Conservation (phyloP, 2,888 invertebrate species). For the Dugesia japonica region DNA sequence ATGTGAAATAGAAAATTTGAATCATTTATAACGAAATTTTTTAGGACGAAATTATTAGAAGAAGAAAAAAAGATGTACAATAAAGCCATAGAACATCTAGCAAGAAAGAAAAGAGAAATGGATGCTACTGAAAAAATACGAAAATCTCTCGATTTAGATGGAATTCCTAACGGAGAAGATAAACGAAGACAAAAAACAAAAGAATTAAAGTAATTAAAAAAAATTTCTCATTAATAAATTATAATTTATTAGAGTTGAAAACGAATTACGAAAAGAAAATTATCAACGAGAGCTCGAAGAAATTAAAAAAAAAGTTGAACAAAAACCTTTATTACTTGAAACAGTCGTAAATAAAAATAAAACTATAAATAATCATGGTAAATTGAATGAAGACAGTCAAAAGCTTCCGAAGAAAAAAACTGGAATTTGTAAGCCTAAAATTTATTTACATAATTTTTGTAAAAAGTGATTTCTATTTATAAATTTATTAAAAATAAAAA, state of each 20-base stretch:
- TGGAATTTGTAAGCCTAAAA: neutral
- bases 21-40: neutral
- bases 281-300: neutral
- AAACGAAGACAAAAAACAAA: slow-evolving; percentile 6
- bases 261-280: neutral
- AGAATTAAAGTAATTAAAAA: neutral
- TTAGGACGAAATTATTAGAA: neutral
- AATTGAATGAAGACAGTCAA: neutral
- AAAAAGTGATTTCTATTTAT: too few relatives aligned
- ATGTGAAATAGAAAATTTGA: neutral
- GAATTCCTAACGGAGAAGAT: neutral
- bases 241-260: neutral
- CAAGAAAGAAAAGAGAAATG: slow-evolving; percentile 7
- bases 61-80: neutral
- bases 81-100: neutral
- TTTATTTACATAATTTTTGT: too few relatives aligned
- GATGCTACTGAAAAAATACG: neutral
- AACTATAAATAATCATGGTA: neutral
- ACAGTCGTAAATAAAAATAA: neutral
- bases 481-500: too few relatives aligned
- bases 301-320: neutral
- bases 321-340: neutral
- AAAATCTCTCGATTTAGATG: neutral
- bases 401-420: neutral
- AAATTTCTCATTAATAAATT: neutral